Conservation (phyloP, 2,113 vertebrate species). For the Alosa alosa region DNA sequence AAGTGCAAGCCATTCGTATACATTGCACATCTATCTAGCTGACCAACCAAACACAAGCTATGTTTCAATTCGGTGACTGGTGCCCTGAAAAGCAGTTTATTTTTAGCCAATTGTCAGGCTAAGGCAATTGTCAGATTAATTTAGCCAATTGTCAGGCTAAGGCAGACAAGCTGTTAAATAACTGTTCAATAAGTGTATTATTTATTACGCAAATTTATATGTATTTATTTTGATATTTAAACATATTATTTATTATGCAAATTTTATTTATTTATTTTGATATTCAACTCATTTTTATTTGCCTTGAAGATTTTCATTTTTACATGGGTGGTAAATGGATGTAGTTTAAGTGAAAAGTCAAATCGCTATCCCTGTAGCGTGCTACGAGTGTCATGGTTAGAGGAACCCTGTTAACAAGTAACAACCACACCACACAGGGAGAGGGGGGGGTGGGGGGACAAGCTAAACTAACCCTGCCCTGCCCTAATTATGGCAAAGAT, state of each 20-base stretch:
- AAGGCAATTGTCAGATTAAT: no score
- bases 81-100: not conserved
- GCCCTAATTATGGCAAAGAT: no score
- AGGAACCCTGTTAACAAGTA: no score
- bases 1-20: not conserved
- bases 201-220: not conserved
- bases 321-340: no score
- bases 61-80: not conserved
- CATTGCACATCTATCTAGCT: not conserved
- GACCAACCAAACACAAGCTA: not conserved
- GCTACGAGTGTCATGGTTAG: no score
- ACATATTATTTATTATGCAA: no score
- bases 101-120: slow-evolving; percentile 34
- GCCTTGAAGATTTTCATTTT: not conserved
- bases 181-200: no score
- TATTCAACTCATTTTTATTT: not conserved
- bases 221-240: not conserved
- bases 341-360: not conserved
- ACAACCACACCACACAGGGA: no score
- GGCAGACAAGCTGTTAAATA: not conserved
- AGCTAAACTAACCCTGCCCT: no score
- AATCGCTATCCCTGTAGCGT: no score
- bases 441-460: no score
- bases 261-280: not conserved
- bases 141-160: slow-evolving; percentile 35